These are phyloP conservation scores for Pelobates cultripes DNA, from an alignment of 2,797 vertebrate genomes.

Conservation along the genomic window DNA sequence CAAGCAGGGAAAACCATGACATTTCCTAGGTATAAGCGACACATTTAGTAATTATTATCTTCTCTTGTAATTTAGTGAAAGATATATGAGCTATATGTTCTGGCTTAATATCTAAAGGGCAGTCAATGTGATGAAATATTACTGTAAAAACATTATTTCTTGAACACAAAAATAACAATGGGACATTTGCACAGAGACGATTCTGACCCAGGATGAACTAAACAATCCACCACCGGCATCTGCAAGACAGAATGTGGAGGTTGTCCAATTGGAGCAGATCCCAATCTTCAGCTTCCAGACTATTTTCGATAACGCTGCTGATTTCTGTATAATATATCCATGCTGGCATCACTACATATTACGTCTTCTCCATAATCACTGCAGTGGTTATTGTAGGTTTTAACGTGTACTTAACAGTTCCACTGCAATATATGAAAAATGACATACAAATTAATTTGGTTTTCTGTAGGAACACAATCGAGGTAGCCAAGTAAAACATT, in stretches of 20 bases:
- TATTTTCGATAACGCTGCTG: slow-evolving; percentile 35
- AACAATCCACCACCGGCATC: slow-evolving; percentile 18
- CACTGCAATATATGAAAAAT: too few relatives aligned
- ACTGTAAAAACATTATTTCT: background rate
- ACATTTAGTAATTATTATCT: too few relatives aligned
- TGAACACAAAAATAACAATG: slow-evolving; percentile 11
- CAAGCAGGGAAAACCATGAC: too few relatives aligned
- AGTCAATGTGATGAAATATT: background rate
- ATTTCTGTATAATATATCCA: slow-evolving; percentile 30
- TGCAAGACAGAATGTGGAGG: slow-evolving; percentile 30
- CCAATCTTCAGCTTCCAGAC: slow-evolving; percentile 33
- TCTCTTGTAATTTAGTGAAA: too few relatives aligned
- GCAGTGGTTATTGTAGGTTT: slow-evolving; percentile 17
- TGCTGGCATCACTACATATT: slow-evolving; percentile 35
- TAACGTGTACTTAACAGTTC: slow-evolving; percentile 16
- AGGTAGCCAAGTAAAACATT: too few relatives aligned
- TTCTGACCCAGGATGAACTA: slow-evolving; percentile 21
- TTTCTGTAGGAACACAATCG: too few relatives aligned
- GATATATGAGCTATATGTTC: too few relatives aligned
- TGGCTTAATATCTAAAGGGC: background rate
- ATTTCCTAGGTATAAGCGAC: too few relatives aligned
- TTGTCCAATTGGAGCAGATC: slow-evolving; percentile 29
- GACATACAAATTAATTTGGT: too few relatives aligned
- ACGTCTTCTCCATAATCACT: slow-evolving; percentile 39
- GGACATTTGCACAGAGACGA: slow-evolving; percentile 19